Conservation (phyloP, 2,113 vertebrate genomes). For the Bothrops jararaca region DNA sequence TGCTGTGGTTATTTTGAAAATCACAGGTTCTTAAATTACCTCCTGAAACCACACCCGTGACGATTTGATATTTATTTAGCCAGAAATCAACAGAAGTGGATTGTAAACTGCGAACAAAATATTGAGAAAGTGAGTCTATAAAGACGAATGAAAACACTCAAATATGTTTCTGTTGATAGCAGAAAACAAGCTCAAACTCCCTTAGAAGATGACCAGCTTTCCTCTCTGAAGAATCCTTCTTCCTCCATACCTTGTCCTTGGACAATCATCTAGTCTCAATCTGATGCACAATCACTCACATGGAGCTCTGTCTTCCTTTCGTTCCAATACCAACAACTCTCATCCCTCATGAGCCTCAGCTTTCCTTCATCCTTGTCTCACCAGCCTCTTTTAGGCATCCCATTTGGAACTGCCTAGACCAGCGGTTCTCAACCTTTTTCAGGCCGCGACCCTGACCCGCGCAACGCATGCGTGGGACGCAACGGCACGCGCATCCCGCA, state of each 20-base stretch:
- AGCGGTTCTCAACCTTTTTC: too few relatives aligned
- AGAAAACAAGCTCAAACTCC: not conserved
- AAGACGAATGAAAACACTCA: not conserved
- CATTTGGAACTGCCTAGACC: not conserved
- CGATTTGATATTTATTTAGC: slow-evolving; percentile 73
- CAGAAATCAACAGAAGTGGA: slow-evolving; percentile 68
- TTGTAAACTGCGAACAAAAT: slow-evolving; percentile 65
- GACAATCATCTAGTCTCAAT: not conserved
- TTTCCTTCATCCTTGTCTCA: not conserved
- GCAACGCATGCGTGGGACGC: too few relatives aligned
- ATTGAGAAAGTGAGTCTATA: not conserved
- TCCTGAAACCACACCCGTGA: slow-evolving; percentile 72
- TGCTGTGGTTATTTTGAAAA: slow-evolving; percentile 87
- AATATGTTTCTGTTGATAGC: not conserved
- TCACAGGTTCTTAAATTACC: slow-evolving; percentile 79
- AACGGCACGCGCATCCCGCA: too few relatives aligned
- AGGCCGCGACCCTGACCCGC: too few relatives aligned
- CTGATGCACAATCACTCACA: not conserved
- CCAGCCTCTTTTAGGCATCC: not conserved
- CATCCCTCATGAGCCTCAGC: not conserved
- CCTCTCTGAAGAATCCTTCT: not conserved
- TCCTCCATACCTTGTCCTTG: not conserved
- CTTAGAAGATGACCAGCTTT: not conserved
- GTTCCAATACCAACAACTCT: not conserved
- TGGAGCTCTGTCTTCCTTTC: too few relatives aligned